These are phyloP conservation scores for Percopsis omiscomaycus DNA, from an alignment of 2,797 vertebrate species.

Conservation along the genomic window DNA sequence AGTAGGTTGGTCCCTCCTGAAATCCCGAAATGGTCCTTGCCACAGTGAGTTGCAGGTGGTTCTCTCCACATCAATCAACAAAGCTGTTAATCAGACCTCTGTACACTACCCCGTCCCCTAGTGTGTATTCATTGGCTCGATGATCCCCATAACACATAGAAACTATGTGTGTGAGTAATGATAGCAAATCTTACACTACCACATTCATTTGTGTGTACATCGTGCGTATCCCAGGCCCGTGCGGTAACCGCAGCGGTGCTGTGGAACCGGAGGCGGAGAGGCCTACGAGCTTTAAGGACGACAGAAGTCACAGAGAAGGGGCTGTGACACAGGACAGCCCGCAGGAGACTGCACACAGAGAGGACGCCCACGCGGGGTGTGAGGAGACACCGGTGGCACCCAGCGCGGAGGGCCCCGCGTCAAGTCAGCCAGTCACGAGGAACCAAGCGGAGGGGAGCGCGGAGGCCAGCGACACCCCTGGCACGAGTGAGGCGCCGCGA, in stretches of 20 bases:
- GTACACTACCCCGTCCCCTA: too few relatives aligned
- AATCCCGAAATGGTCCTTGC: too few relatives aligned
- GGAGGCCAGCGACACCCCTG: constrained; percentile 32
- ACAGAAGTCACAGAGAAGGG: constrained; percentile 44
- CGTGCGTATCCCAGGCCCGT: constrained; percentile 76
- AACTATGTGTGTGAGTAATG: background rate
- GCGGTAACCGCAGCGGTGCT: constrained; percentile 80
- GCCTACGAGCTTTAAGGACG: constrained; percentile 80
- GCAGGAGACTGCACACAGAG: constrained; percentile 18
- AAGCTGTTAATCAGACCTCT: too few relatives aligned
- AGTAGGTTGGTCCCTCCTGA: too few relatives aligned
- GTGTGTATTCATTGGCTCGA: too few relatives aligned
- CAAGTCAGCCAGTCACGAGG: background rate
- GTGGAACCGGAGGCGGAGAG: constrained; percentile 80
- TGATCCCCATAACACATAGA: too few relatives aligned
- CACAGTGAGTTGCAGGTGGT: too few relatives aligned
- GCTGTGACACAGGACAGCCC: constrained; percentile 61
- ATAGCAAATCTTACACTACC: too few relatives aligned
- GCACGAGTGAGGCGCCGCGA: constrained; percentile 34
- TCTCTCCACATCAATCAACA: too few relatives aligned
- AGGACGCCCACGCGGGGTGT: constrained; percentile 11
- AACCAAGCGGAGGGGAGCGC: constrained; percentile 18
- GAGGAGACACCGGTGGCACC: background rate
- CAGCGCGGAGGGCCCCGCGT: background rate
- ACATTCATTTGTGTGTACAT: too few relatives aligned